These are phyloP conservation scores for Diadophis punctatus DNA, from an alignment of 2,113 vertebrate genomes.

Conservation along the genomic window DNA sequence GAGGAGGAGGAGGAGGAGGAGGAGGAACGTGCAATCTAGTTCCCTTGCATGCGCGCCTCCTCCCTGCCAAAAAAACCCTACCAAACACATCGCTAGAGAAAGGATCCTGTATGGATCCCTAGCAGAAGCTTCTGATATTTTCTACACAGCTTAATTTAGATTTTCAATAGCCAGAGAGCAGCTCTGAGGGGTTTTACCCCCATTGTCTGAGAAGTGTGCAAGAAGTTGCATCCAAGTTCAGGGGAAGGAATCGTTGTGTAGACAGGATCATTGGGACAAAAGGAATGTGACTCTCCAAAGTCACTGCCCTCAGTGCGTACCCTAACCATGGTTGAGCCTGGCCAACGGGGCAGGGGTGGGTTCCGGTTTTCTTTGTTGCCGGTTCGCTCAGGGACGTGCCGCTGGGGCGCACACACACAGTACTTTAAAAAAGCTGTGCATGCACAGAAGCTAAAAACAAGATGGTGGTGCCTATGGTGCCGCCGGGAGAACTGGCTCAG, in stretches of 20 bases:
- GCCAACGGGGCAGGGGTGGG: too few relatives aligned
- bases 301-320: background rate
- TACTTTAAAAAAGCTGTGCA: too few relatives aligned
- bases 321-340: background rate
- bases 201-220: background rate
- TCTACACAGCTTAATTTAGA: background rate
- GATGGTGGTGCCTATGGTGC: too few relatives aligned
- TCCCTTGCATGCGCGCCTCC: background rate
- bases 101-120: background rate
- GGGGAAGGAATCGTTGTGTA: background rate
- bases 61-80: background rate
- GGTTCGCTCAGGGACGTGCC: too few relatives aligned
- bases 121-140: background rate
- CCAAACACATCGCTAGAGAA: background rate
- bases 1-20: too few relatives aligned
- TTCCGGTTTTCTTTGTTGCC: too few relatives aligned
- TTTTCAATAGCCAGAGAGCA: background rate
- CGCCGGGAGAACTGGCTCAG: too few relatives aligned
- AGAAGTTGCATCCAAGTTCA: background rate
- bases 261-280: background rate
- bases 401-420: too few relatives aligned
- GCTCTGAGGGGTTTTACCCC: background rate
- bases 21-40: too few relatives aligned
- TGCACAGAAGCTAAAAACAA: too few relatives aligned
- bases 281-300: background rate